Conservation (phyloP, 2,797 vertebrate species). For the Hypotaenidia okinawae region DNA sequence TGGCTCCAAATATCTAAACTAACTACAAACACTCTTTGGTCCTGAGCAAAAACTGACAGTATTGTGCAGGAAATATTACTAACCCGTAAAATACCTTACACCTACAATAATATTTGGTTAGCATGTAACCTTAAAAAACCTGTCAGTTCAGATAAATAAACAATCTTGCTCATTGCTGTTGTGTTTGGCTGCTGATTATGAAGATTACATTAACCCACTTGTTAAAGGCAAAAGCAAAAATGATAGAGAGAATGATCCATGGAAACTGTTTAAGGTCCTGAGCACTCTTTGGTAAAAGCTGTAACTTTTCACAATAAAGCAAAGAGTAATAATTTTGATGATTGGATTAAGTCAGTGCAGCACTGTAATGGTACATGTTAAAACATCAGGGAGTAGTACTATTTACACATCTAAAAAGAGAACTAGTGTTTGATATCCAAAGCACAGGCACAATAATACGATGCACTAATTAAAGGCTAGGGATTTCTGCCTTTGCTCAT, state of each 20-base stretch:
- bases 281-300: neutral
- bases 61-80: neutral
- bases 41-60: neutral
- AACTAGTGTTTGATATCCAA: neutral
- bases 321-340: neutral
- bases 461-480: neutral
- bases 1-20: neutral
- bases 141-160: neutral
- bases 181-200: neutral
- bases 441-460: neutral
- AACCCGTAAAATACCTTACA: neutral
- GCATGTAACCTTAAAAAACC: neutral
- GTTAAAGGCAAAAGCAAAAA: neutral
- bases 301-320: neutral
- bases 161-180: neutral
- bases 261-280: neutral
- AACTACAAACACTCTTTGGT: neutral
- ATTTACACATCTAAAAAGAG: neutral
- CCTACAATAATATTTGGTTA: neutral
- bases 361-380: neutral
- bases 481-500: neutral
- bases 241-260: neutral
- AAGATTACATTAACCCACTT: neutral
- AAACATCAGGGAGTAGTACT: neutral
- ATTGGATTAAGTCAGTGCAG: neutral